These are phyloP conservation scores for Microvelia longipes DNA, from an alignment of 1,140 invertebrate species.

Conservation along the genomic window DNA sequence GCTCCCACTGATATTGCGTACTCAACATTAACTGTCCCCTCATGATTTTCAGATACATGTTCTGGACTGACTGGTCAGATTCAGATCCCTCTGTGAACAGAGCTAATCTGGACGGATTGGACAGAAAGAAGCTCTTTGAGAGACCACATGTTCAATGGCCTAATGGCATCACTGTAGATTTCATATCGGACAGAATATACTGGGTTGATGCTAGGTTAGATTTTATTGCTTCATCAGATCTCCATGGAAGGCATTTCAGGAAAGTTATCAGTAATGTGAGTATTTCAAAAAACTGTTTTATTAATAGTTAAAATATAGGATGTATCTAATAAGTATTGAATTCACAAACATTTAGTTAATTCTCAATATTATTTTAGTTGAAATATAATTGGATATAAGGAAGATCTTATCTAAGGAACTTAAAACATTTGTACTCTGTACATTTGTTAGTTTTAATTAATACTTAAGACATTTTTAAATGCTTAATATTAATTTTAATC, in stretches of 20 bases:
- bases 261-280: constrained; percentile 41
- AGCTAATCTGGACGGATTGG: constrained; percentile 68
- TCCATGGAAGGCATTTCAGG: constrained; percentile 62
- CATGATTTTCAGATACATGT: constrained; percentile 43
- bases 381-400: neutral
- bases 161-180: constrained; percentile 73
- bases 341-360: no score
- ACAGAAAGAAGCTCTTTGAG: constrained; percentile 51
- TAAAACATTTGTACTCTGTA: no score
- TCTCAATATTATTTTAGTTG: no score
- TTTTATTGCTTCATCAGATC: constrained; percentile 69
- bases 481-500: no score
- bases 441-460: no score
- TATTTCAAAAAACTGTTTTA: no score
- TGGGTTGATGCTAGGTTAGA: constrained; percentile 75
- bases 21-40: no score
- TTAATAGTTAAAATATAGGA: no score
- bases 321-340: no score
- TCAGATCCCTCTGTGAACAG: constrained; percentile 60
- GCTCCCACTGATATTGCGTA: no score
- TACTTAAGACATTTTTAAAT: no score
- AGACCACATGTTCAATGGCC: constrained; percentile 55
- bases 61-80: constrained; percentile 86
- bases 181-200: constrained; percentile 63
- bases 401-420: no score